Base-by-base conservation (phyloP, 64 coral and sea anemone species). In the Hydrozoanthus tunicans region DNA sequence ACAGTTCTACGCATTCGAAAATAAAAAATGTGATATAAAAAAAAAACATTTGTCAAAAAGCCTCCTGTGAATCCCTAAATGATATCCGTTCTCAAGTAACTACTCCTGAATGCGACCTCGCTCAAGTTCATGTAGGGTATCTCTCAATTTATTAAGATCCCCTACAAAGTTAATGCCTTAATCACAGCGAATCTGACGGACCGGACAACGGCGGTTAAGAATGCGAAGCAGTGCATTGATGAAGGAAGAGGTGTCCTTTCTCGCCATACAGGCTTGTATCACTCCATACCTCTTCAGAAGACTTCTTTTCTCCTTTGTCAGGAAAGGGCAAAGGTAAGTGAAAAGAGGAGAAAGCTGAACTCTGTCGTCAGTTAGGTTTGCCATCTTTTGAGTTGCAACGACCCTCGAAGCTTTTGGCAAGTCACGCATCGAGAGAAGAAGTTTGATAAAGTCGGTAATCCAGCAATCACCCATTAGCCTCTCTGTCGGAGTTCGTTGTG, bases 391-490 rank as follows among this genome's bases (percentile, higher is more conserved):
- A 32, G 57, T 10, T 83, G 57, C 27, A 67, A 20, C 9, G 62
- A 23, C 70, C 68, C 70, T 6, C 58, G 72, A 8, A 89, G n/a
- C 56, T 14, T 77, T 56, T 13, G 59, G 6, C 86, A 78, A 5
- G 58, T 90, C 3, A 78, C 73, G 54, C 86, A 78, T 11, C 14
- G 27, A 9, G 59, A 74, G 17, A 89, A 77, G 17, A 5, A 89
- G 14, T 61, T 77, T 13, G 70, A 73, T 27, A 90, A 24, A 10
- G 73, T 27, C 13, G 58, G 51, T 4, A 59, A n/a, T n/a, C 73
- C 86, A 64, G 73, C 59, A 55, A 90, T 15, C 7, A 90, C 7
- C 74, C 32, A 90, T 12, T 77, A 90, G 10, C 86, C 86, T 64
- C 73, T 77, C 5, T 74, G 70, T 8, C 72, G 20, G 1, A 77